Evolutionary conservation across 2,888 invertebrate species (phyloP), one percentile per base, ranked within the genome.

Genomic region (Oeneis ivallda): DNA sequence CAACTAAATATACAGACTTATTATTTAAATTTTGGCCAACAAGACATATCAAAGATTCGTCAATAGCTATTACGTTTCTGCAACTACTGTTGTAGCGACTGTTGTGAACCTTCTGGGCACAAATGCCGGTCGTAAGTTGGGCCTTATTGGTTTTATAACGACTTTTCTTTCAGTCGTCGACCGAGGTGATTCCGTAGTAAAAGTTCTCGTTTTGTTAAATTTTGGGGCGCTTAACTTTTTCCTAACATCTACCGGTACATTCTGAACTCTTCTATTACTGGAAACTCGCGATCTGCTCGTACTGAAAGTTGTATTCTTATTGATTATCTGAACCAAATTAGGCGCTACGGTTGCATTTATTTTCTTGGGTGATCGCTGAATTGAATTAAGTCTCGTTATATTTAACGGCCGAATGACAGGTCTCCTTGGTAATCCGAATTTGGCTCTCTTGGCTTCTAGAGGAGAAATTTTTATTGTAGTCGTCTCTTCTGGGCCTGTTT

Each of bases 361-460:
- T 76, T 87, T 90, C 63, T 85, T 86, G 0, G 74, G 65, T 19
- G 75, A 69, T 54, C 82, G 78, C 56, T 80, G 79, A 11, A 70
- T 67, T 37, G 78, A 70, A 45, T 66, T 75, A 17, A 77, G 73
- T 74, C 86, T 79, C 0, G 89, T 87, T 7, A 82, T 72, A 68
- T 89, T 90, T 17, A 83, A 79, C 10, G 85, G 70, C 76, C 87
- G 89, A 19, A 84, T 77, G 0, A 85, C 76, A 15, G 85, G 86
- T 70, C 90, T 79, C 71, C 91, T 84, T 32, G 88, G 87, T 67
- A 92, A 89, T 7, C 82, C 83, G 54, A 87, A 89, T 80, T 89
- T 92, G 0, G 85, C 76, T 72, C 87, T 81, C 72, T 89, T 92
- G 15, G 79, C 76, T 56, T 87, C 86, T 6, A 86, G 62, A 32